These are phyloP conservation scores for Tachypleus tridentatus DNA, from an alignment of 1,140 invertebrate genomes.

Conservation along the genomic window DNA sequence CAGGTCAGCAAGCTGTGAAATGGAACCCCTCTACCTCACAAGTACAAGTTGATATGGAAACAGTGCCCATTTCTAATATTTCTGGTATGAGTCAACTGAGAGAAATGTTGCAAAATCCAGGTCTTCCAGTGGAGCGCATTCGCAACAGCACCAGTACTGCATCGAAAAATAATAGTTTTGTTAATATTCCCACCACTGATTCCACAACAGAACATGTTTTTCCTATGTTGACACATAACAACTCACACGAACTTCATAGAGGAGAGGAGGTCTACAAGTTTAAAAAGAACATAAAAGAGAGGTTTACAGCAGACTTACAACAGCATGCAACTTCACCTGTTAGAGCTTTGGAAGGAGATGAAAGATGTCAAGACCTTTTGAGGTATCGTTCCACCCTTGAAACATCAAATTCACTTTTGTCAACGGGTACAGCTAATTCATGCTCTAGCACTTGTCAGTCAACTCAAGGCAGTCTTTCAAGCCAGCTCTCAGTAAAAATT, in stretches of 20 bases:
- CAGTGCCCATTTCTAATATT: no score
- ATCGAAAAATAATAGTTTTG: no score
- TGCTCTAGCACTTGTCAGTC: constrained; percentile 4
- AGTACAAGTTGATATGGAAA: no score
- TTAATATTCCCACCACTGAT: no score
- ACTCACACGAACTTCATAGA: not conserved
- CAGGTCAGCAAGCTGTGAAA: no score
- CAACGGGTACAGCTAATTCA: constrained; percentile 6
- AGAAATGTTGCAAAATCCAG: constrained; percentile 26
- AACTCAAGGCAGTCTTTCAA: not conserved
- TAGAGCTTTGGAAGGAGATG: not conserved
- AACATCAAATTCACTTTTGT: not conserved
- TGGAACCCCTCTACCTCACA: no score
- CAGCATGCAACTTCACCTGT: constrained; percentile 8
- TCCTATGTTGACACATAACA: no score
- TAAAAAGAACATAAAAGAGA: constrained; percentile 84
- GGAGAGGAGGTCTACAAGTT: constrained; percentile 63
- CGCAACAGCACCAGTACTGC: constrained; percentile 4
- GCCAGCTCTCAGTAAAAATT: constrained; percentile 14
- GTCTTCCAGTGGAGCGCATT: constrained; percentile 14
- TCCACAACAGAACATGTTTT: no score
- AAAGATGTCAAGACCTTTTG: not conserved
- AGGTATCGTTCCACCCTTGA: not conserved
- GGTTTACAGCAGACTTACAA: constrained; percentile 47
- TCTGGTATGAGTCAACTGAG: constrained; percentile 21